A percentile compares a stretch with the other conserved stretches of the same genome.
Conservation (phyloP, 1,140 invertebrate species). For the Drosophila aff. region DNA sequence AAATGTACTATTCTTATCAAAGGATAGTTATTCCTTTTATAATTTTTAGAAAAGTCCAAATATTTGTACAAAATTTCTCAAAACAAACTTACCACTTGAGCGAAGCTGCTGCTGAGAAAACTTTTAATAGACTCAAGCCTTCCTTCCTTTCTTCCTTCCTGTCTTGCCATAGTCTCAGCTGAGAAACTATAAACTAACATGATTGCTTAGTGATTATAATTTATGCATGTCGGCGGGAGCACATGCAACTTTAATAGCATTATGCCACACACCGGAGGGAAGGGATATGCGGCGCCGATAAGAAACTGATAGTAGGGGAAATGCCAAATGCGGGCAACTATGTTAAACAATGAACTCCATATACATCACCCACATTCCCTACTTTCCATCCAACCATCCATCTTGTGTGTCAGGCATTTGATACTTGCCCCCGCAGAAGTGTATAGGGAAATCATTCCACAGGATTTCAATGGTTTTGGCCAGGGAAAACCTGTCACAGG, state of each 20-base stretch:
- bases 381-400: constrained; percentile 7
- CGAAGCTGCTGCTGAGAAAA: background rate
- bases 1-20: background rate
- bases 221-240: constrained; percentile 5
- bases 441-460: constrained; percentile 16
- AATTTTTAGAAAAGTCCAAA: background rate
- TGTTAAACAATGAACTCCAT: constrained; percentile 10
- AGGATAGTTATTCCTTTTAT: too few relatives aligned
- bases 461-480: constrained; percentile 3
- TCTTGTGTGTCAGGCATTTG: constrained; percentile 11
- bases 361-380: background rate
- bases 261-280: background rate
- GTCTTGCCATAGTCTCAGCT: constrained; percentile 1
- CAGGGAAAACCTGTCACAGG: constrained; percentile 5
- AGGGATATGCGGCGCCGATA: constrained; percentile 1
- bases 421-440: constrained; percentile 10
- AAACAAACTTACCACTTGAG: background rate
- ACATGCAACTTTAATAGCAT: constrained; percentile 13
- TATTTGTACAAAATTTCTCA: background rate
- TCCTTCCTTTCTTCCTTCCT: background rate
- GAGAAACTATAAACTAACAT: constrained; percentile 14
- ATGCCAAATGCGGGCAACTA: constrained; percentile 18
- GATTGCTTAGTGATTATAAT: constrained; percentile 19
- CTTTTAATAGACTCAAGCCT: background rate
- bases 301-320: background rate